phyloP scores from a whole-genome alignment of 1,140 invertebrate species.

The Drosophila ogumai region DNA sequence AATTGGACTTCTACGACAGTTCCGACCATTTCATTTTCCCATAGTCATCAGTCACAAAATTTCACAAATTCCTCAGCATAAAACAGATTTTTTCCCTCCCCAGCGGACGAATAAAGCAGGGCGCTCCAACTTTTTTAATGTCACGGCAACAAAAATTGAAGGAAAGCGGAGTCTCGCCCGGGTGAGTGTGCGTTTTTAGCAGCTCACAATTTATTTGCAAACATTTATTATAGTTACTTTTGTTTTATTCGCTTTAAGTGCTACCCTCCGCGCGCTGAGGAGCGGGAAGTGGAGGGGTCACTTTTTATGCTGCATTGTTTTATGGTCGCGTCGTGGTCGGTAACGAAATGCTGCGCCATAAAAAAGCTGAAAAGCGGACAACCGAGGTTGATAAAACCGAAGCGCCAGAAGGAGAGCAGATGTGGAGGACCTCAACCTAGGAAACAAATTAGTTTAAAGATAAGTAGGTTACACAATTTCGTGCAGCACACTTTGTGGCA shows the following conservation, averaged over 20 bases:
- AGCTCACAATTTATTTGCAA: constrained; percentile 80
- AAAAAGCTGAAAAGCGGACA: constrained; percentile 16
- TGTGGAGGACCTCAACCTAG: constrained; percentile 26
- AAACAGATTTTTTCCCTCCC: constrained; percentile 71
- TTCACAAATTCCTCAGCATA: constrained; percentile 71
- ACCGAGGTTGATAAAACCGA: constrained; percentile 63
- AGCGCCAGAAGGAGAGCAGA: constrained; percentile 28
- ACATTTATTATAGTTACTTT: constrained; percentile 83
- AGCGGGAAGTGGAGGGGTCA: constrained; percentile 18
- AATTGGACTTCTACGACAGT: constrained; percentile 6
- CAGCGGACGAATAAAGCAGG: constrained; percentile 46
- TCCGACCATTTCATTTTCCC: constrained; percentile 24
- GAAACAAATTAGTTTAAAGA: constrained; percentile 81
- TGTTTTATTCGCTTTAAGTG: constrained; percentile 76
- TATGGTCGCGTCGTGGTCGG: constrained; percentile 67
- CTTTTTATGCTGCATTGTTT: constrained; percentile 79
- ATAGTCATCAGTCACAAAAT: constrained; percentile 71
- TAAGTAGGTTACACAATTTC: constrained; percentile 79
- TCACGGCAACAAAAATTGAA: constrained; percentile 58
- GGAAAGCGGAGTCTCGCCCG: constrained; percentile 17
- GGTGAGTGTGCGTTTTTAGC: constrained; percentile 46
- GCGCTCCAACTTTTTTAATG: constrained; percentile 77
- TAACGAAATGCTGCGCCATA: constrained; percentile 51
- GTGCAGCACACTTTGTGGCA: constrained; percentile 64
- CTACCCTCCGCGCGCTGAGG: constrained; percentile 41